Conservation (phyloP, 2,888 invertebrate genomes). For the Synergus laeviventris region DNA sequence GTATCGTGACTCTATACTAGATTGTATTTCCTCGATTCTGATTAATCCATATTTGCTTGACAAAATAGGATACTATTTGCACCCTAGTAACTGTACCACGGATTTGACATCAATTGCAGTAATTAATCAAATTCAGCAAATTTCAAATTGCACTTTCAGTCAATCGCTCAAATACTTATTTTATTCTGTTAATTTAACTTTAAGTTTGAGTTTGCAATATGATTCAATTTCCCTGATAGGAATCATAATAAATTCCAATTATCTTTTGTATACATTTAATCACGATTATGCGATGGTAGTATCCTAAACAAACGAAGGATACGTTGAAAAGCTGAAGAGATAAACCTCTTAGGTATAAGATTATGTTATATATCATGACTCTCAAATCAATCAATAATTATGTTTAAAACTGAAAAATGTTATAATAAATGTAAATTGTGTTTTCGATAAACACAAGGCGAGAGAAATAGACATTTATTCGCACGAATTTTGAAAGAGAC, state of each 20-base stretch:
- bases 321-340: neutral
- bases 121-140: constrained; percentile 15
- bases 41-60: constrained; percentile 22
- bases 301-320: neutral
- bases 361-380: no score
- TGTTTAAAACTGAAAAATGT: neutral
- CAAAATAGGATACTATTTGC: constrained; percentile 10
- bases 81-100: neutral
- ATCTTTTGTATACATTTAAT: constrained; percentile 14
- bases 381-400: no score
- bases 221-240: neutral
- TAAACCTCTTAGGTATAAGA: neutral
- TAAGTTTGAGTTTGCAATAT: neutral
- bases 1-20: no score
- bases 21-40: neutral
- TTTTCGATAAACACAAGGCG: neutral
- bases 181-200: neutral
- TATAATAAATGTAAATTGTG: neutral
- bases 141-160: neutral
- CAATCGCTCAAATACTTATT: neutral
- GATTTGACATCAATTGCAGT: neutral
- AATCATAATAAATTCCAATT: neutral
- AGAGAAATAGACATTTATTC: neutral
- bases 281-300: neutral
- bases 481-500: neutral